Evolutionary conservation across 2,888 invertebrate genomes (phyloP).

Genomic region (Pseudoips prasinana): DNA sequence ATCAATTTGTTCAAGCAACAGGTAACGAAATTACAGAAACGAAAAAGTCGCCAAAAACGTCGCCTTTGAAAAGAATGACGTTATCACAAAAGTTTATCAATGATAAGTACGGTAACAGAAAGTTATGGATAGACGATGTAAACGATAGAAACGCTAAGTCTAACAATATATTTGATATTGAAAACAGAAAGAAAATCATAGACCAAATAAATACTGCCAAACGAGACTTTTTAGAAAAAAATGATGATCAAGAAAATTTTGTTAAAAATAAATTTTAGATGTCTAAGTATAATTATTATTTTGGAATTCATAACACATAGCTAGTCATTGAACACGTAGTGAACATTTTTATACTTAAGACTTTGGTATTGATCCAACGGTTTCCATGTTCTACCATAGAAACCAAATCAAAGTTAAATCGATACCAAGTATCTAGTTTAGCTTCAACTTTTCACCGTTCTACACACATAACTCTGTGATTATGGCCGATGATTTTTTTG

Average conservation of each 20-base stretch:
- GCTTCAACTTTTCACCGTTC: constrained; percentile 22
- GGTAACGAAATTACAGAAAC: constrained; percentile 52
- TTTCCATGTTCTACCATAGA: constrained; percentile 40
- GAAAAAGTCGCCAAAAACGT: constrained; percentile 65
- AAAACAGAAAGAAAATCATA: constrained; percentile 64
- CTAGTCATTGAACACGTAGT: constrained; percentile 58
- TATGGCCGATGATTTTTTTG: constrained; percentile 90
- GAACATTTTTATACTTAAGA: constrained; percentile 53
- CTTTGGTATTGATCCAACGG: constrained; percentile 59
- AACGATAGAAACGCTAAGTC: constrained; percentile 58
- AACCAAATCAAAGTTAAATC: constrained; percentile 46
- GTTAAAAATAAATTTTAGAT: constrained; percentile 44
- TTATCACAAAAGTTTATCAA: constrained; percentile 79
- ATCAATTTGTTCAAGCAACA: constrained; percentile 72
- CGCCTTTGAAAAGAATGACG: constrained; percentile 64
- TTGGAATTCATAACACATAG: constrained; percentile 1
- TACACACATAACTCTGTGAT: constrained; percentile 24
- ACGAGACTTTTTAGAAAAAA: constrained; percentile 55
- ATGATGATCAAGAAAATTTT: constrained; percentile 53
- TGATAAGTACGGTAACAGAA: constrained; percentile 77
- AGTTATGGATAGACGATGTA: constrained; percentile 69
- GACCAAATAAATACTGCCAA: constrained; percentile 63
- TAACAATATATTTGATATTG: constrained; percentile 52
- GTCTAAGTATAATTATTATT: constrained; percentile 5
- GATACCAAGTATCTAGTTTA: constrained; percentile 36